Evolutionary conservation across 2,113 vertebrate genomes (phyloP).

Genomic region (Nicator chloris): DNA sequence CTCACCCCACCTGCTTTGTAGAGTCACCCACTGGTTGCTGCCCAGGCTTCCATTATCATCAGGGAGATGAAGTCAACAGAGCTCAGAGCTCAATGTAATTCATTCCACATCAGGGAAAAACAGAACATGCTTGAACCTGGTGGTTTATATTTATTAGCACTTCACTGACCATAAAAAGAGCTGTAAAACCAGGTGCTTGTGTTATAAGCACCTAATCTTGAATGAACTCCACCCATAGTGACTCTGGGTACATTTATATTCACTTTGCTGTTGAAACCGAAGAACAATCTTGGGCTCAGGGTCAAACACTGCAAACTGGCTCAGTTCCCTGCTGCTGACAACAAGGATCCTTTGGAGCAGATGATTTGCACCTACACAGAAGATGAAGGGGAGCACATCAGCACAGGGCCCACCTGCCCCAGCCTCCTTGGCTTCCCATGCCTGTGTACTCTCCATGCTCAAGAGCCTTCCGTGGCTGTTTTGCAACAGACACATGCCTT

Average conservation of each 20-base stretch:
- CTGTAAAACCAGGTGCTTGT: neutral
- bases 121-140: neutral
- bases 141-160: neutral
- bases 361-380: neutral
- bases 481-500: neutral
- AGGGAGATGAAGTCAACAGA: neutral
- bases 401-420: neutral
- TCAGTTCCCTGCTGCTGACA: neutral
- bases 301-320: neutral
- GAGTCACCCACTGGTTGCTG: neutral
- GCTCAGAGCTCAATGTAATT: neutral
- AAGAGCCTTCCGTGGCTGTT: neutral
- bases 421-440: neutral
- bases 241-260: neutral
- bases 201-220: neutral
- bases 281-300: neutral
- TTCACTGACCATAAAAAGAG: neutral
- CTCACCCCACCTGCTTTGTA: neutral
- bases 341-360: neutral
- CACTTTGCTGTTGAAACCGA: neutral
- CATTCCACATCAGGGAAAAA: neutral
- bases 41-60: neutral
- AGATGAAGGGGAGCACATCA: neutral
- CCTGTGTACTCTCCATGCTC: neutral
- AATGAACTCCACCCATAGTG: neutral